phyloP scores from a whole-genome alignment of 2,113 vertebrate species.

The Crotalus tigris region DNA sequence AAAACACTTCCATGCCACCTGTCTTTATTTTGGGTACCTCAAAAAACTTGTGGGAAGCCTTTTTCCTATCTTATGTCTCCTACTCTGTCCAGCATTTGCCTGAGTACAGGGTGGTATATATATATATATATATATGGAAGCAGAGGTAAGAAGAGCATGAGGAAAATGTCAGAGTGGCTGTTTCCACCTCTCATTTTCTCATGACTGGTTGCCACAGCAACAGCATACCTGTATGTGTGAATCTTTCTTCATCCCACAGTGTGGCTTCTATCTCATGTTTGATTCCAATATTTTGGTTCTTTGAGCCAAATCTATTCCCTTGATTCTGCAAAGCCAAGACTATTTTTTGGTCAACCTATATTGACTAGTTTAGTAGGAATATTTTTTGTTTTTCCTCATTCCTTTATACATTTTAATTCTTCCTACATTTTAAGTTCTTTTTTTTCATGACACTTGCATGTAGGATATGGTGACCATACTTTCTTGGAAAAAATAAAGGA shows the following conservation, averaged over 20 bases:
- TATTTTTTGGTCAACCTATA: background rate
- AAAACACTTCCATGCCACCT: too few relatives aligned
- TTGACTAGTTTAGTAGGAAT: background rate
- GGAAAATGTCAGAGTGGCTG: too few relatives aligned
- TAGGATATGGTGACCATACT: background rate
- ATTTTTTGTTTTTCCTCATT: background rate
- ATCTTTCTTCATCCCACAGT: background rate
- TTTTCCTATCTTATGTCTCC: too few relatives aligned
- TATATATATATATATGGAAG: too few relatives aligned
- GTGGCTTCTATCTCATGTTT: background rate
- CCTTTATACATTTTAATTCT: background rate
- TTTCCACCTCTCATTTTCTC: constrained; percentile 8
- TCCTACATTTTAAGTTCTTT: background rate
- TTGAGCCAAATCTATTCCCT: background rate
- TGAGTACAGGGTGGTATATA: too few relatives aligned
- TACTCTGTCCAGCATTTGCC: too few relatives aligned
- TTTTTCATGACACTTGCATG: background rate
- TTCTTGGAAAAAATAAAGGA: background rate
- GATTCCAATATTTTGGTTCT: background rate
- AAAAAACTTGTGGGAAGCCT: too few relatives aligned
- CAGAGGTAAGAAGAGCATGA: too few relatives aligned
- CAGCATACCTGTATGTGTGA: constrained; percentile 11
- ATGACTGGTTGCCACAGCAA: constrained; percentile 11
- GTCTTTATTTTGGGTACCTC: too few relatives aligned
- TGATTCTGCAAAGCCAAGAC: background rate